These are phyloP conservation scores for Peromyscus attwateri DNA, from an alignment of 2,797 vertebrate genomes.

Conservation along the genomic window DNA sequence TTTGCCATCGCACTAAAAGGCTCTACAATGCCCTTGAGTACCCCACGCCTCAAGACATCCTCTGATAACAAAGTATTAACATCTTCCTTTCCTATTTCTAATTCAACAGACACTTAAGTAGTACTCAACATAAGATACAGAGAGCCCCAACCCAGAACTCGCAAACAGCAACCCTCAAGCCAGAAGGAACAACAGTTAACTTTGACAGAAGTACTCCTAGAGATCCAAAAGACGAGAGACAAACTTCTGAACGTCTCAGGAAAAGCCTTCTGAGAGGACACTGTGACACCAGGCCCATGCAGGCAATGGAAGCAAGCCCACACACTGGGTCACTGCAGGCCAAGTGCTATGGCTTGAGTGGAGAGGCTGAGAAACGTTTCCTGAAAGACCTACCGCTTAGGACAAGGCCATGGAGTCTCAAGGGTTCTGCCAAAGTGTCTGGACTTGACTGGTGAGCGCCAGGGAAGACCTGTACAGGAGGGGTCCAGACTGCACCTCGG, in stretches of 20 bases:
- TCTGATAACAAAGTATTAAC: background rate
- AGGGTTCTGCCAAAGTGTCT: background rate
- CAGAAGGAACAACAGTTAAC: constrained; percentile 21
- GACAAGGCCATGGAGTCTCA: background rate
- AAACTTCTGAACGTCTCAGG: background rate
- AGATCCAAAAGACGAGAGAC: background rate
- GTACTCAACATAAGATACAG: background rate
- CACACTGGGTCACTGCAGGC: background rate
- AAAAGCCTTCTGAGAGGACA: background rate
- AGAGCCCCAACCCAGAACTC: background rate
- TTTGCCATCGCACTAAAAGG: background rate
- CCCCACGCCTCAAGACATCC: background rate
- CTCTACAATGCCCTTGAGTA: background rate
- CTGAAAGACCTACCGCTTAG: background rate
- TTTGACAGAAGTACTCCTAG: constrained; percentile 13
- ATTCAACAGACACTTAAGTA: background rate
- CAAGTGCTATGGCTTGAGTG: background rate
- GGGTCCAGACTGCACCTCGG: background rate
- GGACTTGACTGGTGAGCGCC: background rate
- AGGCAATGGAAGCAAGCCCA: background rate
- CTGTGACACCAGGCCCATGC: fast-evolving
- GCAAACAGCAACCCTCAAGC: background rate
- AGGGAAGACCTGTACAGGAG: background rate
- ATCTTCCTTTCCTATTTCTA: background rate
- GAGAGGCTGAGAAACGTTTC: background rate